Evolutionary conservation across 2,113 vertebrate species (phyloP).

Genomic region (Tonatia bakeri): DNA sequence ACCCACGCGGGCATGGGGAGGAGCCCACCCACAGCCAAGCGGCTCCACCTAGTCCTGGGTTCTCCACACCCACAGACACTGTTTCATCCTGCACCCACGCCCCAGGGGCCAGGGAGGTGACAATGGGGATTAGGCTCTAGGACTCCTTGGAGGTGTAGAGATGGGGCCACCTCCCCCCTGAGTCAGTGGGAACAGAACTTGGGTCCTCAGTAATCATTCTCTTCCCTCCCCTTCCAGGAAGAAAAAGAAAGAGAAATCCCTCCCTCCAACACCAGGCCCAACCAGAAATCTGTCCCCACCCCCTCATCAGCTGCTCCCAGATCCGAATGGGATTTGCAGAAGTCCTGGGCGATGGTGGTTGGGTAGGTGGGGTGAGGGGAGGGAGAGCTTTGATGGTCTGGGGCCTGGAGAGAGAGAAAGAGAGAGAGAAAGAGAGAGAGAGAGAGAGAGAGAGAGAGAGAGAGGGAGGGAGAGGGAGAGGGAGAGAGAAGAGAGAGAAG

Average conservation of each 20-base stretch:
- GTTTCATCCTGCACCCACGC: constrained; percentile 42
- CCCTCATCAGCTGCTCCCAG: constrained; percentile 68
- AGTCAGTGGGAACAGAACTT: constrained; percentile 54
- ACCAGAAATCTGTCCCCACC: constrained; percentile 69
- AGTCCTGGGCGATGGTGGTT: constrained; percentile 47
- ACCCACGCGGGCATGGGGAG: constrained; percentile 9
- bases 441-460: neutral
- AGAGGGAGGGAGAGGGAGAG: too few relatives aligned
- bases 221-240: constrained; percentile 62
- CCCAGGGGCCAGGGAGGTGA: constrained; percentile 57
- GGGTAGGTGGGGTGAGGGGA: constrained; percentile 32
- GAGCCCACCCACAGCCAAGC: constrained; percentile 53
- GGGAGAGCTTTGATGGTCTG: constrained; percentile 37
- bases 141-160: constrained; percentile 50
- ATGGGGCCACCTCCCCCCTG: constrained; percentile 51
- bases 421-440: neutral
- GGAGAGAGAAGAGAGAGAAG: neutral
- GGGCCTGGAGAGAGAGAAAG: neutral
- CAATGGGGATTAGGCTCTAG: constrained; percentile 28
- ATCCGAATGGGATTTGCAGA: constrained; percentile 65
- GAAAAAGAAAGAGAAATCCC: constrained; percentile 52
- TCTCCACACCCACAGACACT: constrained; percentile 56
- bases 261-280: constrained; percentile 59
- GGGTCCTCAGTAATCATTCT: constrained; percentile 29
- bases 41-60: constrained; percentile 41